Conservation (phyloP, 2,797 vertebrate species). For the Lepilemur septentrionalis region DNA sequence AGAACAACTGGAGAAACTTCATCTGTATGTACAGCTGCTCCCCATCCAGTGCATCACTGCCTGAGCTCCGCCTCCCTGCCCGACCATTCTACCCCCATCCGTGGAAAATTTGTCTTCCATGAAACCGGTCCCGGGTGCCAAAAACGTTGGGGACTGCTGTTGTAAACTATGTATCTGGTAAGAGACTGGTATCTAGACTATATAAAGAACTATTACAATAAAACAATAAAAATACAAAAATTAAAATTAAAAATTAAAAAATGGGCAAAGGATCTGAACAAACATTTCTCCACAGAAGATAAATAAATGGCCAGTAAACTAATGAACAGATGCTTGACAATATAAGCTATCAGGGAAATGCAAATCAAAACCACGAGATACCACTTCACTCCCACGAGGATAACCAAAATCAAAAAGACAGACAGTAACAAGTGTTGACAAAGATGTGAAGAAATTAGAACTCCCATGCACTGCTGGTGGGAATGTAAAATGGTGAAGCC, state of each 20-base stretch:
- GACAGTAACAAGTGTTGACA: neutral
- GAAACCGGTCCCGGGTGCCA: too few relatives aligned
- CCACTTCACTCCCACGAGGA: too few relatives aligned
- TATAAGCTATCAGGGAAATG: neutral
- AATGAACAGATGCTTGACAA: neutral
- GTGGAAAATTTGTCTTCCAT: too few relatives aligned
- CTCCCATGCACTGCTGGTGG: accelerated
- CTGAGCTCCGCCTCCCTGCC: too few relatives aligned
- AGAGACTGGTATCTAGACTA: neutral
- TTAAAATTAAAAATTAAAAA: neutral
- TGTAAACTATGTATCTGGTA: neutral
- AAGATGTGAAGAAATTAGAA: neutral
- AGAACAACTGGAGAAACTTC: neutral
- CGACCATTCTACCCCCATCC: too few relatives aligned
- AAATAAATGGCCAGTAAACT: neutral
- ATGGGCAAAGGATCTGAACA: neutral
- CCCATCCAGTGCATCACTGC: too few relatives aligned
- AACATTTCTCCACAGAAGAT: neutral
- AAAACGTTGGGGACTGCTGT: neutral
- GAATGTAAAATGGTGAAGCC: neutral
- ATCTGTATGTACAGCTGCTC: too few relatives aligned
- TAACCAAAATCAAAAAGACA: neutral
- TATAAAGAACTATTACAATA: neutral
- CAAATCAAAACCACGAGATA: neutral
- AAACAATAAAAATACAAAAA: neutral